Evolutionary conservation across 2,113 vertebrate genomes (phyloP), one percentile per base, ranked within the genome.

Genomic region (Callopanchax toddi): DNA sequence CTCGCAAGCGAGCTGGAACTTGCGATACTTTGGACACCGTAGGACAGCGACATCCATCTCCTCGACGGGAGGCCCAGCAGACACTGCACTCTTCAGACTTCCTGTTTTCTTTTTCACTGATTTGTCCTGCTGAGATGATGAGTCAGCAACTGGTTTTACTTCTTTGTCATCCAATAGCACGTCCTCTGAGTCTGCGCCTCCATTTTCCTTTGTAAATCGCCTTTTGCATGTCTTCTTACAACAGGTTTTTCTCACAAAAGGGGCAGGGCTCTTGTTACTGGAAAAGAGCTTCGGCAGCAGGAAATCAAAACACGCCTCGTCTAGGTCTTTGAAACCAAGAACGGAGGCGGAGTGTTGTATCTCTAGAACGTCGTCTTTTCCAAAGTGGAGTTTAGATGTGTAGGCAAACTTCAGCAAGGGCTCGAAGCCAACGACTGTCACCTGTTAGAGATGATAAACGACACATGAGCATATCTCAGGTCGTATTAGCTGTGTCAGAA

Each of bases 321-420:
- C 96, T 15, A 99, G 90, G 74, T 98, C 94, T 71, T 62, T 93
- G 22, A 98, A 91, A 4, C 94, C 96, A 73, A 99, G 84, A 49
- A 95, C 76, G 26, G 93, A 86, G 1, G 93, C 95, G 10, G 94
- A 93, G 42, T 89, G 94, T 66, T 88, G 93, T 11, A 98, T 93
- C 49, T 98, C 96, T 18, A 95, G 83, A 63, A 97, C 94, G 59
- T 95, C 92, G 26, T 97, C 93, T 91, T 95, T 96, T 61, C 90
- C 93, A 56, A 98, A 92, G 76, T 91, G 84, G 36, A 99, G 95
- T 65, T 96, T 96, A 57, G 95, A 94, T 1, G 96, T 97, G 87
- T 99, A 99, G 59, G 95, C 95, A 86, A 99, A 99, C 51, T 95
- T 94, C 77, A 99, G 91, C 68, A 99, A 83, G 50, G 96, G 95